Evolutionary conservation across 2,888 invertebrate genomes (phyloP).

Genomic region (Eilema caniola): DNA sequence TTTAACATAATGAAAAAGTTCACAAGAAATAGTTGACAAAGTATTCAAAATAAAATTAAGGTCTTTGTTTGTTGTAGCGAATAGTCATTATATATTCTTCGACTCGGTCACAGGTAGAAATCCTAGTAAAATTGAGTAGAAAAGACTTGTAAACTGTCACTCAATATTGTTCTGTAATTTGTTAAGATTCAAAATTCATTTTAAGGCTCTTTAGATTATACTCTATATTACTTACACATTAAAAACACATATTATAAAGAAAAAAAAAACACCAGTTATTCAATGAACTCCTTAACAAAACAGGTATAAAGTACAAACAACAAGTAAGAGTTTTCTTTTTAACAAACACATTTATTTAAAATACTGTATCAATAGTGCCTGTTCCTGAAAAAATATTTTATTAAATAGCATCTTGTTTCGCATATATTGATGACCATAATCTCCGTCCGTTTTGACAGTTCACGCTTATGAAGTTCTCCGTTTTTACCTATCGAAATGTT

Average conservation of each 20-base stretch:
- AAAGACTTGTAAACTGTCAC: constrained; percentile 12
- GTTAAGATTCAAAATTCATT: not conserved
- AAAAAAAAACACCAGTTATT: not conserved
- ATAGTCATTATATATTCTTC: constrained; percentile 62
- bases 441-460: no score
- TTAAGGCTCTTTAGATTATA: not conserved
- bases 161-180: constrained; percentile 19
- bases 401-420: no score
- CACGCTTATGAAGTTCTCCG: no score
- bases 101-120: constrained; percentile 35
- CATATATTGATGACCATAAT: no score
- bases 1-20: constrained; percentile 1
- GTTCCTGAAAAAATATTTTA: not conserved
- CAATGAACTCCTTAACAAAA: no score
- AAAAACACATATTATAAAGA: no score
- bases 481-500: no score
- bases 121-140: constrained; percentile 39
- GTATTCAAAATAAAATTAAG: constrained; percentile 45
- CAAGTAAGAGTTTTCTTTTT: not conserved
- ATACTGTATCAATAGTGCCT: not conserved
- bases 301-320: not conserved
- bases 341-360: not conserved
- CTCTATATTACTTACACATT: no score
- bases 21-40: constrained; percentile 32
- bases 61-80: constrained; percentile 47